Evolutionary conservation across 2,888 invertebrate species (phyloP), one percentile per base, ranked within the genome.

Genomic region (Microctonus hyperodae): DNA sequence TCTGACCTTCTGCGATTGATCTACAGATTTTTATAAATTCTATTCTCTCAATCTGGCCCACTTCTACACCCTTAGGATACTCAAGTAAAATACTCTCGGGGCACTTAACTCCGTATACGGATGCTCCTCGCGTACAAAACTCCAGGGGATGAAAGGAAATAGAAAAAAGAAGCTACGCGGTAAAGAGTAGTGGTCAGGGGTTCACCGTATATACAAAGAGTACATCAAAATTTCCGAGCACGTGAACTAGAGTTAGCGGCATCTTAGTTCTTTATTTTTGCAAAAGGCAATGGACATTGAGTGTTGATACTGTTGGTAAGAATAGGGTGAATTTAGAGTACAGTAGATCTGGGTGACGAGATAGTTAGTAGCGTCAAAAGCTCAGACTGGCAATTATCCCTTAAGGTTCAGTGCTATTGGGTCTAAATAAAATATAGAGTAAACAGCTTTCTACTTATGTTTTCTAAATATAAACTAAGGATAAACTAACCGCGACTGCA

Each of bases 361-460:
- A 56, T 67, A 70, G 65, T 66, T 61, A 63, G 70, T 68, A 70
- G 64, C 71, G 67, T 71, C 72, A 72, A 71, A 73, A 75, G 73
- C 73, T 73, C 71, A 72, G 75, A 72, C 75, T 72, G 74, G 76
- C 78, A 80, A 80, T 81, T 79, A 79, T 76, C 81, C 79, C 70
- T 72, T 70, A 72, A 74, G 80, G 79, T 75, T 81, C n/a, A 80
- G 81, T 81, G 78, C 80, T 77, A 81, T 81, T 80, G 79, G 78
- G 72, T 73, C 75, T 77, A 81, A 81, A 81, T 81, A 80, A 81
- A 81, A 78, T 80, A 79, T 80, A 81, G 80, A 81, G 81, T 78
- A 78, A 75, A 74, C 75, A 73, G 31, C 71, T 68, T 74, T 74
- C 74, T 80, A 81, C 20, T 25, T 53, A 23, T 23, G 53, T 4